Conservation (phyloP, 2,888 invertebrate genomes). For the Meliscaeva auricollis region DNA sequence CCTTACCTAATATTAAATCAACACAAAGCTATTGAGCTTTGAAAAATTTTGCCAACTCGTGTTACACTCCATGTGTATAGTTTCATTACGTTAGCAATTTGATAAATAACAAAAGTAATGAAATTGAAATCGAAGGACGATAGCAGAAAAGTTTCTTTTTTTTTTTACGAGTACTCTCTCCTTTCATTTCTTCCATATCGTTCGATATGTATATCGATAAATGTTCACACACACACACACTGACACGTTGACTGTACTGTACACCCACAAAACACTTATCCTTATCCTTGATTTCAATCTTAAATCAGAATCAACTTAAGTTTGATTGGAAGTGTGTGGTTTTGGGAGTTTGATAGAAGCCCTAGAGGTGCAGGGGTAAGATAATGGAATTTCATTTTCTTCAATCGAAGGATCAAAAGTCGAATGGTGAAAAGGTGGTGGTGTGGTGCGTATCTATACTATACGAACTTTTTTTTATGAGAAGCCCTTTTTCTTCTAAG, state of each 20-base stretch:
- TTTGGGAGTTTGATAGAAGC: constrained; percentile 21
- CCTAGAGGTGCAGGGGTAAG: constrained; percentile 32
- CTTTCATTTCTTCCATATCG: background rate
- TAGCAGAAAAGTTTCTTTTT: constrained; percentile 46
- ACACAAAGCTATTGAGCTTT: constrained; percentile 10
- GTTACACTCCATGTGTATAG: background rate
- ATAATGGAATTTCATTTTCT: constrained; percentile 71
- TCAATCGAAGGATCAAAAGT: constrained; percentile 63
- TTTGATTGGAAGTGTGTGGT: constrained; percentile 74
- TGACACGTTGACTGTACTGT: background rate
- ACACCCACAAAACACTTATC: constrained; percentile 61
- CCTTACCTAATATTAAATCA: background rate
- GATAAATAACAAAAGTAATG: constrained; percentile 56
- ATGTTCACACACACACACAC: constrained; percentile 22
- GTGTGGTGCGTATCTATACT: background rate
- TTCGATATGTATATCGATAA: constrained; percentile 20
- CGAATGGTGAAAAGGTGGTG: constrained; percentile 28
- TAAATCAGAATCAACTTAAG: constrained; percentile 72
- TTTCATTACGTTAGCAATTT: constrained; percentile 59
- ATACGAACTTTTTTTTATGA: constrained; percentile 3
- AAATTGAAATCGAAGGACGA: constrained; percentile 54
- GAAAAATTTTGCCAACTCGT: constrained; percentile 7
- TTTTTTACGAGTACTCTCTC: background rate
- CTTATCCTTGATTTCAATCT: constrained; percentile 68
- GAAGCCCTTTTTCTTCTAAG: constrained; percentile 12